Evolutionary conservation across 1,140 invertebrate genomes (phyloP), one percentile per base, ranked within the genome.

Genomic region (Choristoneura fumiferana): DNA sequence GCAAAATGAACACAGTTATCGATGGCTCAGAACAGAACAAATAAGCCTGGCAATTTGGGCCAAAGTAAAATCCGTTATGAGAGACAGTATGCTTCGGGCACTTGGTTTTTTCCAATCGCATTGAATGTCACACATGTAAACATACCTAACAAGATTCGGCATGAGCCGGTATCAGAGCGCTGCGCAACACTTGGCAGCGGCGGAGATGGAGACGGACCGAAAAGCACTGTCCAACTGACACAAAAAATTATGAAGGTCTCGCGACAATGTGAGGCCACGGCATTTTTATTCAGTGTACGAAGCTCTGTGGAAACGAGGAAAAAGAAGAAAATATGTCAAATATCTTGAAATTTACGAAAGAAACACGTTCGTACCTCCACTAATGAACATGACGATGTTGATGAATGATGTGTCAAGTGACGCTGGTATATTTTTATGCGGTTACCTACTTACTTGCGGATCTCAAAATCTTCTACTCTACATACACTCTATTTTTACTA

Each of bases 31-130:
- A 29, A 29, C 2, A 29, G 43, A 49, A 49, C 43, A 49, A 49
- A 49, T 49, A 49, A 49, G 43, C 43, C 43, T 43, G 17, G 17
- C 29, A 22, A 49, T 49, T 49, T 17, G 18, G 43, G 43, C 18
- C 43, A 49, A 18, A 22, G 22, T 49, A 22, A 49, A 49, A 49
- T 49, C 43, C 43, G 43, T 49, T 49, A 49, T 49, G 18, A 49
- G 43, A 49, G 43, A 18, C 43, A 49, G 43, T 49, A 49, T 49
- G 43, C 43, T 49, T 49, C 17, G 43, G 22, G 43, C 43, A 49
- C 43, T 49, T 33, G 43, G 43, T 49, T 49, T 49, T 49, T 49
- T 49, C 43, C 43, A 33, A 49, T 22, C 43, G 43, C 43, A 49
- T 49, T 49, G 18, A 49, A 33, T 49, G n/a, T 18, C 43, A 22